phyloP scores from a whole-genome alignment of 2,888 invertebrate genomes.

The Caenorhabditis angaria region DNA sequence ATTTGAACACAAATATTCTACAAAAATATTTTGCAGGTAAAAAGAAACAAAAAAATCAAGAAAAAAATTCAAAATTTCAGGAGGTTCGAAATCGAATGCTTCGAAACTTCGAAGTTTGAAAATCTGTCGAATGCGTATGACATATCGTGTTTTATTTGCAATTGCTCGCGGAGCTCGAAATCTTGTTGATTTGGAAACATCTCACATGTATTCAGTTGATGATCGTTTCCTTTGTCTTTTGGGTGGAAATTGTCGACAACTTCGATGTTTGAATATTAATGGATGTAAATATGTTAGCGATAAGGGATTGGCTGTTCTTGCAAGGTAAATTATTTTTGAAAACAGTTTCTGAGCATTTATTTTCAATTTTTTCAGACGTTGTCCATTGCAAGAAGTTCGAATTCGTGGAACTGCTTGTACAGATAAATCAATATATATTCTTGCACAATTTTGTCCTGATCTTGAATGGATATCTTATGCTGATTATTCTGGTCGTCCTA shows the following conservation, averaged over 20 bases:
- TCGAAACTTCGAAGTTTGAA: conserved; percentile 57
- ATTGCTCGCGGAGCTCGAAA: conserved; percentile 67
- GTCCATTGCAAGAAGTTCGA: conserved; percentile 66
- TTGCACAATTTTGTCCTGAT: conserved; percentile 70
- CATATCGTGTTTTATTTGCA: conserved; percentile 68
- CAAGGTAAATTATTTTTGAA: conserved; percentile 45
- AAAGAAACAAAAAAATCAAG: background rate
- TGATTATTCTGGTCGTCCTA: conserved; percentile 69
- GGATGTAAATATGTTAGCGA: conserved; percentile 70
- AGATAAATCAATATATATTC: conserved; percentile 66
- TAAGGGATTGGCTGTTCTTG: conserved; percentile 68
- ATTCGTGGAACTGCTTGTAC: conserved; percentile 71
- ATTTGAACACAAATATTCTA: conserved; percentile 59
- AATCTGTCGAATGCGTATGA: conserved; percentile 64
- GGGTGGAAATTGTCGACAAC: conserved; percentile 63
- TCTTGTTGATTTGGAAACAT: conserved; percentile 65
- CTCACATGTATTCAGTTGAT: conserved; percentile 70
- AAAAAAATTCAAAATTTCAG: conserved; percentile 16
- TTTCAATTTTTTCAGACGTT: conserved; percentile 45
- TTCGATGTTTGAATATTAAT: conserved; percentile 67
- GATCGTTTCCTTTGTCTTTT: conserved; percentile 68
- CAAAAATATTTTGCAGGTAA: conserved; percentile 60
- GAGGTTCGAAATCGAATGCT: conserved; percentile 50
- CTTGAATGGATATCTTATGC: conserved; percentile 71
- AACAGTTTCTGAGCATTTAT: background rate